A percentile compares a stretch with the other conserved stretches of the same genome.
Evolutionary conservation across 2,113 vertebrate genomes (phyloP).

Genomic region (Oenanthe oenanthe): DNA sequence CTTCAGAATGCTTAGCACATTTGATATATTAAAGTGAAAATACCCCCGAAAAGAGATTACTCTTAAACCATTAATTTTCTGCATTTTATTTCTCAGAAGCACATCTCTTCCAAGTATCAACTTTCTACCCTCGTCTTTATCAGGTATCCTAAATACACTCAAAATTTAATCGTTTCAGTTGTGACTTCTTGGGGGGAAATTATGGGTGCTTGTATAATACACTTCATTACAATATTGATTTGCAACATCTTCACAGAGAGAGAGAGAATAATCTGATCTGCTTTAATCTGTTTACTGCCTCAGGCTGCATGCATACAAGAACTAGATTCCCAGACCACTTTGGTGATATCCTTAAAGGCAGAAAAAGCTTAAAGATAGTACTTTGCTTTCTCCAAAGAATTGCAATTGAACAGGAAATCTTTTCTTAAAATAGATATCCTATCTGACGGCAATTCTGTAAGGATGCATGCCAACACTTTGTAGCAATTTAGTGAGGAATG

Average conservation of each 20-base stretch:
- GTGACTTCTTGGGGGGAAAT: not conserved
- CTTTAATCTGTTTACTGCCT: not conserved
- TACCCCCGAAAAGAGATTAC: not conserved
- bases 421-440: not conserved
- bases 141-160: not conserved
- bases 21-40: not conserved
- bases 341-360: not conserved
- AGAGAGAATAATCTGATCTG: conserved; percentile 11
- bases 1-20: not conserved
- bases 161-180: not conserved
- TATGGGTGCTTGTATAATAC: not conserved
- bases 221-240: conserved; percentile 14
- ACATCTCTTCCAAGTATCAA: not conserved
- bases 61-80: not conserved
- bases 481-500: not conserved
- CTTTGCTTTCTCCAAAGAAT: not conserved
- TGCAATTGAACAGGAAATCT: not conserved
- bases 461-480: not conserved
- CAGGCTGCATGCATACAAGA: not conserved
- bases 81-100: not conserved
- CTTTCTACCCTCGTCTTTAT: not conserved
- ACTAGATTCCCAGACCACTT: not conserved
- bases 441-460: not conserved
- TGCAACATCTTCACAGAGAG: not conserved
- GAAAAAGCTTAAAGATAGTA: conserved; percentile 14